Conservation (phyloP, 2,113 vertebrate species). For the Istiophorus platypterus region DNA sequence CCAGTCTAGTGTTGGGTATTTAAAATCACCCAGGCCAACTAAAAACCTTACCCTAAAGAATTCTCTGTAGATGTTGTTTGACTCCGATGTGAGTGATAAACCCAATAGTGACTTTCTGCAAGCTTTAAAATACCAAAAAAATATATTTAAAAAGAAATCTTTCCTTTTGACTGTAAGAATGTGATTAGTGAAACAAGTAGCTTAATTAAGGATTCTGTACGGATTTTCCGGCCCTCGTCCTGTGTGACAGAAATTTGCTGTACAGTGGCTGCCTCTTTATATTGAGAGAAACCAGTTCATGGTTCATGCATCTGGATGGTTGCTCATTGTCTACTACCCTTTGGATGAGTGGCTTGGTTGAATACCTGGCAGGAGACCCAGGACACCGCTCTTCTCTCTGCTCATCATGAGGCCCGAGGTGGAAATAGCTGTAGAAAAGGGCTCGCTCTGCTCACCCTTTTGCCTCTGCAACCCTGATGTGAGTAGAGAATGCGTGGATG, state of each 20-base stretch:
- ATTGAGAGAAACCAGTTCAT: background rate
- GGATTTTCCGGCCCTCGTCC: background rate
- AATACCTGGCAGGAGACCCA: constrained; percentile 4
- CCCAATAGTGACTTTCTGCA: background rate
- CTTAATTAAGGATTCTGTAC: background rate
- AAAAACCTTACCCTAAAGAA: constrained; percentile 51
- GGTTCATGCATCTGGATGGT: background rate
- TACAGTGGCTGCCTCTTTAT: background rate
- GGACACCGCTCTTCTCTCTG: constrained; percentile 4
- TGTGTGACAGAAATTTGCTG: background rate
- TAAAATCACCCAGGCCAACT: constrained; percentile 57
- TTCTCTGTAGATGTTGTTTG: constrained; percentile 22
- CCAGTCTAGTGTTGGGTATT: constrained; percentile 39
- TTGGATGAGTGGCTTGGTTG: background rate
- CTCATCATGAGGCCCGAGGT: background rate
- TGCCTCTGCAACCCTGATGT: background rate
- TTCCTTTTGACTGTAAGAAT: constrained; percentile 10
- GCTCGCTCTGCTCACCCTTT: background rate
- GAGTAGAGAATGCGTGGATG: background rate
- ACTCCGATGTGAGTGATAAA: constrained; percentile 31
- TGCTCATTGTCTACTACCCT: background rate
- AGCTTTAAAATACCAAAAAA: constrained; percentile 13
- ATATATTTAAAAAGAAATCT: no score
- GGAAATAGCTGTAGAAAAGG: background rate
- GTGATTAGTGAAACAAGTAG: background rate